phyloP scores from a whole-genome alignment of 1,140 invertebrate species.

The Wasmannia auropunctata region DNA sequence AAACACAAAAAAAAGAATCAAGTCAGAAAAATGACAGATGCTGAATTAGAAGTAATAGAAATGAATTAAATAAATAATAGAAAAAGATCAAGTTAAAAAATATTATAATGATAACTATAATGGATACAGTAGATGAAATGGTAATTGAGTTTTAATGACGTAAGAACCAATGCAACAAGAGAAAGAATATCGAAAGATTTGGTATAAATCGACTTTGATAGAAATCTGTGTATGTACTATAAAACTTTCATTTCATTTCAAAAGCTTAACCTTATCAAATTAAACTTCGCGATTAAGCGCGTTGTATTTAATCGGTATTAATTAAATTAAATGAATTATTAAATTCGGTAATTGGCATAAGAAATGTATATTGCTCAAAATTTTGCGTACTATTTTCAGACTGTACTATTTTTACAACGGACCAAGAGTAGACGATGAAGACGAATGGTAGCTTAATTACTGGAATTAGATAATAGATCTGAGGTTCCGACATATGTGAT shows the following conservation, averaged over 20 bases:
- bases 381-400: background rate
- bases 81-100: background rate
- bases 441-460: slow-evolving; percentile 74
- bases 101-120: background rate
- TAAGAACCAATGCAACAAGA: background rate
- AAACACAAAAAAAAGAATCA: background rate
- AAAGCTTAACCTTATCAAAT: background rate
- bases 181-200: background rate
- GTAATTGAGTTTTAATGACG: background rate
- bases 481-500: slow-evolving; percentile 68
- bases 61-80: background rate
- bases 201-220: background rate
- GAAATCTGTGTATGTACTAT: too few relatives aligned
- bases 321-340: background rate
- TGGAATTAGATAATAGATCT: slow-evolving; percentile 73
- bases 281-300: background rate
- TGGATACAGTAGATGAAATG: background rate
- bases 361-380: background rate
- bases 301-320: background rate
- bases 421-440: background rate
- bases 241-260: background rate
- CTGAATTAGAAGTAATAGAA: too few relatives aligned
- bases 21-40: background rate
- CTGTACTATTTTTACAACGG: background rate
- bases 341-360: background rate